Percentiles rank a stretch among this genome's conserved stretches.
These are phyloP conservation scores for Pyrrhosoma nymphula DNA, from an alignment of 2,888 invertebrate genomes.

Conservation along the genomic window DNA sequence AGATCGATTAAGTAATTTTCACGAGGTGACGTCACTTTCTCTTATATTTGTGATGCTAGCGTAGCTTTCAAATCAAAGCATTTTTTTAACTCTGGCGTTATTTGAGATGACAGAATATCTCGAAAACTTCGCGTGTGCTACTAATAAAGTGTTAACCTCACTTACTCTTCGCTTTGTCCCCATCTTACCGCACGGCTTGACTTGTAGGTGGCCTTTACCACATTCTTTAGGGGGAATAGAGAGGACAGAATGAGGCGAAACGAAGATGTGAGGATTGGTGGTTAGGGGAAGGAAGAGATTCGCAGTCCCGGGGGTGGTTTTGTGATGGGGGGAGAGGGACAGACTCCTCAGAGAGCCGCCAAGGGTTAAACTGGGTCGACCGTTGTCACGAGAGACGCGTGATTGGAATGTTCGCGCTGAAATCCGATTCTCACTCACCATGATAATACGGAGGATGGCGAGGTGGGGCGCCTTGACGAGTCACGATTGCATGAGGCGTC, in stretches of 20 bases:
- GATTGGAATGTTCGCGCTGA: slow-evolving; percentile 44
- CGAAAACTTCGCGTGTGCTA: no score
- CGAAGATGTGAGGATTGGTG: background rate
- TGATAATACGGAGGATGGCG: background rate
- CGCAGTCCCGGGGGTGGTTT: background rate
- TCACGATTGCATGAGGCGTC: background rate
- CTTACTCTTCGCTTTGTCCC: background rate
- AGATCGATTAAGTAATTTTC: no score
- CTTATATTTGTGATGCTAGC: no score
- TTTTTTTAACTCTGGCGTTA: no score
- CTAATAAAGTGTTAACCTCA: background rate
- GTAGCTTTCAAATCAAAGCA: no score
- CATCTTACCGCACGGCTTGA: background rate
- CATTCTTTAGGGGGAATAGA: background rate
- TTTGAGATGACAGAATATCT: no score
- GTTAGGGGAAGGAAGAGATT: background rate
- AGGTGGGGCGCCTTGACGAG: background rate
- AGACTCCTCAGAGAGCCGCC: background rate
- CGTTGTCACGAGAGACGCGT: slow-evolving; percentile 48
- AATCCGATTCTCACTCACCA: slow-evolving; percentile 56
- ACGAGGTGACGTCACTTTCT: no score
- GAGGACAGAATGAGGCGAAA: background rate
- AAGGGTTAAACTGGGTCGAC: slow-evolving; percentile 39
- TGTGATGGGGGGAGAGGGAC: background rate
- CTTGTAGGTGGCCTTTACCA: background rate